Conservation (phyloP, 2,113 vertebrate species). For the Thunnus maccoyii region DNA sequence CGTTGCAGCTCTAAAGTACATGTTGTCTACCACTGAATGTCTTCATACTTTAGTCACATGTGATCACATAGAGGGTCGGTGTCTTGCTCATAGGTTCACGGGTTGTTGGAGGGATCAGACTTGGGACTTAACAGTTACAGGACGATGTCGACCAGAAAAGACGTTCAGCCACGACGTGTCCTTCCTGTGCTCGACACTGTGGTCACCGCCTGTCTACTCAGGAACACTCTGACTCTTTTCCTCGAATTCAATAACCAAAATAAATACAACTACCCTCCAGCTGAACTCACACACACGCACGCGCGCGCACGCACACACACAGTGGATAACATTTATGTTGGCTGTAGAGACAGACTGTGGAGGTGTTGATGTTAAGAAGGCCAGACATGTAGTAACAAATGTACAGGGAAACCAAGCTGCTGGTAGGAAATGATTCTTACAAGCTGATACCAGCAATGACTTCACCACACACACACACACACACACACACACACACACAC, state of each 20-base stretch:
- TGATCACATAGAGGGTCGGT: background rate
- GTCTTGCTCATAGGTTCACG: background rate
- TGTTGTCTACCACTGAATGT: too few species aligned
- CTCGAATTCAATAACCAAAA: slow-evolving; percentile 55
- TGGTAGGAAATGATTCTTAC: slow-evolving; percentile 60
- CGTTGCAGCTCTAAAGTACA: too few species aligned
- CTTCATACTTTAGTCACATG: too few species aligned
- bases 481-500: slow-evolving; percentile 36
- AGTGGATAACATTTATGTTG: slow-evolving; percentile 51
- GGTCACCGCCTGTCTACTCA: slow-evolving; percentile 18
- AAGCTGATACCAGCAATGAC: slow-evolving; percentile 65
- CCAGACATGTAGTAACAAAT: slow-evolving; percentile 65
- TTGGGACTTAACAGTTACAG: background rate
- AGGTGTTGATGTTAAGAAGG: slow-evolving; percentile 36
- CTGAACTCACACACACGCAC: slow-evolving; percentile 56
- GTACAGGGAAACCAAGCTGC: slow-evolving; percentile 43
- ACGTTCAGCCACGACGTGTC: background rate
- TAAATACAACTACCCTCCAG: slow-evolving; percentile 52
- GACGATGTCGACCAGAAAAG: background rate
- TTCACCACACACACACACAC: slow-evolving; percentile 42
- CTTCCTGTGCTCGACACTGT: slow-evolving; percentile 7
- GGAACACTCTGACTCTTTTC: slow-evolving; percentile 48
- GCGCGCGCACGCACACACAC: background rate
- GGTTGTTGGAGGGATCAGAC: background rate
- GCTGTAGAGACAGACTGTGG: slow-evolving; percentile 34